These are phyloP conservation scores for Molorchus minor DNA, from an alignment of 2,888 invertebrate genomes.

Conservation along the genomic window DNA sequence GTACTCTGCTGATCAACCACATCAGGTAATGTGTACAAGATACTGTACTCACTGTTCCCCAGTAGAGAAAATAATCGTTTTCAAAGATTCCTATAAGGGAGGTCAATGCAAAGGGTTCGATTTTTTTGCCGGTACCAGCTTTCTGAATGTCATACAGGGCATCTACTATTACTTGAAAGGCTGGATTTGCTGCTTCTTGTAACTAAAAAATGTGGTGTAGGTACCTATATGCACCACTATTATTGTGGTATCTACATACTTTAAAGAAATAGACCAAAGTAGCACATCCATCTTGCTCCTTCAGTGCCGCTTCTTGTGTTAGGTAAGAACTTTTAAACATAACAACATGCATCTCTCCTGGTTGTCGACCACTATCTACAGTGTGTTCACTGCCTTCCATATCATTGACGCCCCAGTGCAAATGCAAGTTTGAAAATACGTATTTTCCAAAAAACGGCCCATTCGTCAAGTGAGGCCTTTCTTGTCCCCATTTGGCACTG, in stretches of 20 bases:
- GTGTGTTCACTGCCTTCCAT: slow-evolving; percentile 74
- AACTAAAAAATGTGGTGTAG: slow-evolving; percentile 58
- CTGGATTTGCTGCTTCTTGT: slow-evolving; percentile 63
- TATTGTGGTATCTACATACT: slow-evolving; percentile 35
- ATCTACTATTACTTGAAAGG: slow-evolving; percentile 62
- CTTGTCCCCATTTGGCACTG: slow-evolving; percentile 71
- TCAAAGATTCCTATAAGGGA: slow-evolving; percentile 68
- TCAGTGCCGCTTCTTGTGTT: slow-evolving; percentile 70
- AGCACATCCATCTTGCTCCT: slow-evolving; percentile 66
- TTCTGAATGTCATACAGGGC: slow-evolving; percentile 65
- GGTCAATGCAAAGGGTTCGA: slow-evolving; percentile 57
- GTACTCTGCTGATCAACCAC: slow-evolving; percentile 71
- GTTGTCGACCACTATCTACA: slow-evolving; percentile 66
- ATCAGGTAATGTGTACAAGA: slow-evolving; percentile 64
- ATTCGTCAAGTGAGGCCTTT: slow-evolving; percentile 68
- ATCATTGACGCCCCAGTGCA: slow-evolving; percentile 74
- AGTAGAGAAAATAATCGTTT: slow-evolving; percentile 73
- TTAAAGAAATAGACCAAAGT: slow-evolving; percentile 70
- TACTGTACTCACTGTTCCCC: slow-evolving; percentile 67
- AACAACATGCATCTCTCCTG: slow-evolving; percentile 73
- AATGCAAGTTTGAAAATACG: slow-evolving; percentile 73
- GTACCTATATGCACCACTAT: background rate
- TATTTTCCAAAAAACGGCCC: slow-evolving; percentile 71
- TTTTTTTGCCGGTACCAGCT: slow-evolving; percentile 64
- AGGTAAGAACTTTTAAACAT: slow-evolving; percentile 69